Evolutionary conservation across 1,140 invertebrate species (phyloP), one percentile per base, ranked within the genome.

Genomic region (Bombus superbus): DNA sequence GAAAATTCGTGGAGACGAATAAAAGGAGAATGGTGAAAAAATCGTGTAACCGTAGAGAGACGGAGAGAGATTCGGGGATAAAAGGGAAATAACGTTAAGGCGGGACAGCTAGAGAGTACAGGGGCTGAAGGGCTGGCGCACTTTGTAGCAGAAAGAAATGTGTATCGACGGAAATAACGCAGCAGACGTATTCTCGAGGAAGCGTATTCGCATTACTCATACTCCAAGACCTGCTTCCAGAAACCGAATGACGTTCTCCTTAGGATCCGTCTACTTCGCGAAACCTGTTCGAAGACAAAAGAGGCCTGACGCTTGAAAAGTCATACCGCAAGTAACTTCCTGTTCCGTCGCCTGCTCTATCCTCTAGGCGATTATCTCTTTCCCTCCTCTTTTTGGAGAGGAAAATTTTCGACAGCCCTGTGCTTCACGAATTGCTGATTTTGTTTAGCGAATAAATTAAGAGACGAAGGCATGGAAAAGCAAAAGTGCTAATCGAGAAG

Each of bases 131-230:
- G 15, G 57, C 42, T 25, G 59, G 53, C 32, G 11, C 47, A 64
- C 86, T 73, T 72, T 80, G 72, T 74, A 44, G 62, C 64, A 78
- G 62, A 84, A 87, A 66, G 81, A 87, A 85, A 84, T 44, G 76
- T 62, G 81, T 80, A 88, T 88, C 81, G 87, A 76, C 76, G 81
- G 86, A 84, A 88, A 88, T 88, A 88, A 85, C 84, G 81, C 71
- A 62, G 32, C 38, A 53, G 28, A 69, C 57, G 40, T 40, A 47
- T 22, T 42, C 72, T 1, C 3, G 18, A 72, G 47, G 68, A 88
- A 89, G 18, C 77, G 77, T 85, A 82, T 80, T 80, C 87, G 59
- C 74, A 69, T 89, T 89, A 89, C 74, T 89, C 87, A 77, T 73
- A 74, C 77, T 78, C 78, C 77, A 77, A 74, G 78, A 62, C 66